A percentile compares a stretch with the other conserved stretches of the same genome.
Conservation (phyloP, 2,888 invertebrate genomes). For the Drosophila pseudotakahashii region DNA sequence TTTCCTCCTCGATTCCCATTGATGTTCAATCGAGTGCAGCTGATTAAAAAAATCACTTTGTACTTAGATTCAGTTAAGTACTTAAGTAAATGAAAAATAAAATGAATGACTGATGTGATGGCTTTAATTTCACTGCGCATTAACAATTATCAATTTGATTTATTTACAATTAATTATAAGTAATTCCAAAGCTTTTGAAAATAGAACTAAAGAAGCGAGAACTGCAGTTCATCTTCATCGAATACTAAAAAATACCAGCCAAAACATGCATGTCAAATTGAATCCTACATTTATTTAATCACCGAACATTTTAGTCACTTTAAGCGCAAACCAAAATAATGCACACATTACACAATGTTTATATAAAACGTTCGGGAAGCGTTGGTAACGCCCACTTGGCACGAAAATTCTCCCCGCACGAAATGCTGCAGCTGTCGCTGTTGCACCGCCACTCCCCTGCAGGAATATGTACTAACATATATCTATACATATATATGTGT, state of each 20-base stretch:
- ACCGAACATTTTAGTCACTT: conserved; percentile 32
- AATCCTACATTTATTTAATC: conserved; percentile 18
- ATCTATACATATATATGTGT: background rate
- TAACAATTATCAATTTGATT: no score
- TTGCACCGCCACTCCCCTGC: conserved; percentile 62
- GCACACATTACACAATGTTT: conserved; percentile 18
- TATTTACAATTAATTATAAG: no score
- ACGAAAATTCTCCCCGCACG: conserved; percentile 19
- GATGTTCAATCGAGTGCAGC: no score
- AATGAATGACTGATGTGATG: conserved; percentile 6
- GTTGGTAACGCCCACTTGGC: conserved; percentile 60
- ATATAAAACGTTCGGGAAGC: conserved; percentile 30
- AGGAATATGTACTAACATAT: conserved; percentile 10
- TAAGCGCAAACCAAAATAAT: conserved; percentile 11
- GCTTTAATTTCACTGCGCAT: background rate
- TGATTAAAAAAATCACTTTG: conserved; percentile 14
- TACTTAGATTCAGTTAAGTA: conserved; percentile 26
- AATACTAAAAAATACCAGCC: background rate
- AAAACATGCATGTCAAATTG: conserved; percentile 2
- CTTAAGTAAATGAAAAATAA: conserved; percentile 15
- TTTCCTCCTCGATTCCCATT: conserved; percentile 3
- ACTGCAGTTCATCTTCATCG: no score
- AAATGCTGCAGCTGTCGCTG: conserved; percentile 33
- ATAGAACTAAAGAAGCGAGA: background rate
- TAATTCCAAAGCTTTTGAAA: no score